Base-by-base conservation (phyloP, 1,140 invertebrate genomes). In the Cyclargus thomasi region DNA sequence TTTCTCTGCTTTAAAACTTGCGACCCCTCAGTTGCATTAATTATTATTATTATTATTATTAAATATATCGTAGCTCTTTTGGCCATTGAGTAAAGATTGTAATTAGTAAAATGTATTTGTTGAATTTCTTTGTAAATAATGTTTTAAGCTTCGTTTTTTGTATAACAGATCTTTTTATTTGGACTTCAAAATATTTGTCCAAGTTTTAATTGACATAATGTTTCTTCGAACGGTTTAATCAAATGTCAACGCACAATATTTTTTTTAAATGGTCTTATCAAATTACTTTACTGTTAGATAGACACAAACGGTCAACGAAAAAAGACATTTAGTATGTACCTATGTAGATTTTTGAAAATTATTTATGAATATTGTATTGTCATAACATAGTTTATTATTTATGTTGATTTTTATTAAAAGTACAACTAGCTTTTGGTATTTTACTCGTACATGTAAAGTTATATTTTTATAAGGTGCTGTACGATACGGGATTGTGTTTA, bases 361-460 rank as follows among this genome's bases (percentile, higher is more conserved):
- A 64, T 64, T 23, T 53, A 53, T 64, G 14, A 8, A n/a, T 64
- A 22, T 47, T 64, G 63, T 53, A 59, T 59, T 11, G 6, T 20
- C 20, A 17, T 18, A 39, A 66, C 21, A 20, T 66, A 57, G 20
- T 35, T 18, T 66, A 35, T 39, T 20, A 35, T 39, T 66, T 57
- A 66, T 36, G 55, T 66, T 66, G 57, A 57, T 55, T 59, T 59
- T 21, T 59, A 66, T 69, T 67, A 65, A 76, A 73, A 85, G 80
- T 85, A 85, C 83, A 85, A 83, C 73, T 79, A 82, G 75, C 69
- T 78, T 62, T 76, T 75, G 74, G 70, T 79, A 76, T 75, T 71
- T 68, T 62, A 65, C 59, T 67, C 57, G 68, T 70, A 72, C 72
- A 75, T 69, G 57, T 63, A 36, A 70, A 70, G 71, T 65, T 74